Base-by-base conservation (phyloP, 2,888 invertebrate species). In the Drosophila histrio region DNA sequence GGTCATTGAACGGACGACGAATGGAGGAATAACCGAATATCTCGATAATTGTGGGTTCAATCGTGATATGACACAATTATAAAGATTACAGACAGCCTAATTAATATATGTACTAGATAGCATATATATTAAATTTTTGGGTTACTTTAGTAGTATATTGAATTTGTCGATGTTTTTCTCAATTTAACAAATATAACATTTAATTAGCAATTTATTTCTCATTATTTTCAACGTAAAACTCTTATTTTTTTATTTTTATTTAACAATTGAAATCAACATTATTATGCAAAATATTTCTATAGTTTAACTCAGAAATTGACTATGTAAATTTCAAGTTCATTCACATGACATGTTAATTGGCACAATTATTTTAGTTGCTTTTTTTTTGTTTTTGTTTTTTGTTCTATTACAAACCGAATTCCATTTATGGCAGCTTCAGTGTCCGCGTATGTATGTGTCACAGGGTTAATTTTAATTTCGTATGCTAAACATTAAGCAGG, bases 291-390 rank as follows among this genome's bases (percentile, higher is more conserved):
- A 46, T 50, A 39, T 30, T 53, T 62, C 11, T 13, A 49, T 54
- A 44, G 34, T 22, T 61, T 43, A 41, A 30, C 8, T 3, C 34
- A 36, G 26, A 38, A 26, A 61, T 30, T 50, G 32, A 63, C 65
- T 79, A 64, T 78, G 63, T 41, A 56, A 77, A 59, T 86, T 80
- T 65, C 63, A 80, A 83, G 77, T 73, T 70, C 65, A 72, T 73
- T 67, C 41, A 61, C 60, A 60, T 61, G 77, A 61, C 46, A 65
- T 43, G 56, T 60, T 86, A 86, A 77, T 85, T 79, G 46, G 28
- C 44, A 22, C 13, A 59, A 59, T 59, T 75, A 72, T 72, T 64
- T 63, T 54, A 30, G 32, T 54, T 30, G 19, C 38, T 38, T 26
- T 24, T 34, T 34, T 26, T 28, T 38, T 11, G 4, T 2, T 46